Base-by-base conservation (phyloP, 2,888 invertebrate genomes). In the Druceiella hillmani region DNA sequence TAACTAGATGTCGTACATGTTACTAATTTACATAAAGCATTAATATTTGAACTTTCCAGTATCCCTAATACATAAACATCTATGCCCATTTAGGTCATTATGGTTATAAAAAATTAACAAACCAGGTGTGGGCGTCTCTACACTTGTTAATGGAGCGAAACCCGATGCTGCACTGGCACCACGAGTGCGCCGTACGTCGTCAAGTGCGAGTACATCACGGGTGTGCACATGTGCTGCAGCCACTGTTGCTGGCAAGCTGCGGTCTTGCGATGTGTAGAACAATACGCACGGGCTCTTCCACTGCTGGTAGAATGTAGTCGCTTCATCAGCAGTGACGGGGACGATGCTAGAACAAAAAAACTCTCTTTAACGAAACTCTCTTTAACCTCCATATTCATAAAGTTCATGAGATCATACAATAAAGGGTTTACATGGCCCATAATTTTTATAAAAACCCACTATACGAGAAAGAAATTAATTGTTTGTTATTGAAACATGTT, bases 241-340 rank as follows among this genome's bases (percentile, higher is more conserved):
- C 68, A 12, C 31, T 41, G 11, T 43, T 48, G 22, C 51, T 53
- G 20, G 35, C 46, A 17, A 46, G 20, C 35, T 27, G 37, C 22
- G 48, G 43, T n/a, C 68, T 4, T 5, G 16, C 16, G 31, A 31
- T 9, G 76, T 76, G 62, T 92, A 97, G 63, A 90, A 90, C 37
- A 97, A 64, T 1, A 93, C 87, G 59, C 93, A 92, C 0, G 95
- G 95, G 5, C 89, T 77, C 66, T 97, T 95, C 95, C 95, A 97
- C 61, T 93, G 90, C 39, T 89, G 68, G 54, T 87, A 85, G 61
- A 92, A 89, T 74, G 90, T 88, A 12, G 87, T 82, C 4, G 89
- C 92, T 62, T 97, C 95, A 48, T 89, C 84, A 0, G 79, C 75
- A 2, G 81, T 76, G 9, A 90, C 86, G 1, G 82, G 73, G 1